Evolutionary conservation across 2,113 vertebrate genomes (phyloP), one percentile per base, ranked within the genome.

Genomic region (Fukomys damarensis): DNA sequence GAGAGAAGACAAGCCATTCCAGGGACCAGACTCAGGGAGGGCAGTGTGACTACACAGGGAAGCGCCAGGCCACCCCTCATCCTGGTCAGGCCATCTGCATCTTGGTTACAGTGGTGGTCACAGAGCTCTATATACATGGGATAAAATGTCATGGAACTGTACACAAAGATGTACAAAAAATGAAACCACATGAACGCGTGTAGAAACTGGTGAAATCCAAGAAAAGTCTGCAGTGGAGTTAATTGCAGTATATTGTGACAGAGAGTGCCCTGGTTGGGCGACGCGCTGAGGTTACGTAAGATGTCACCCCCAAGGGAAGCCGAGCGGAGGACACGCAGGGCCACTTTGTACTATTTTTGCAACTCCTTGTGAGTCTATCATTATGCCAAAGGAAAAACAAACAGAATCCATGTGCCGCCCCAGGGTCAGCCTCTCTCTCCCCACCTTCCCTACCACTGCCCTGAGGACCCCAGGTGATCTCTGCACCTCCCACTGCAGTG

Each of bases 31-130:
- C 70, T 0, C 0, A 0, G 43, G 68, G n/a, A 43, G n/a, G 80
- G 17, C 0, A 0, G 65, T 49, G 32, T 43, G 30, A 28, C 56
- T 11, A 0, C 0, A 13, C 0, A 5, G 30, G 38, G 54, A 35
- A 13, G 30, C 7, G 1, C 14, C 22, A 28, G 46, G 41, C 32
- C 13, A 28, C 54, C 58, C 70, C 38, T 17, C 74, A 35, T 80
- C 52, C 20, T 41, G 54, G 38, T 9, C 3, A 19, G 79, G 38
- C 20, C 6, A 12, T 56, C 92, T 38, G 4, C 0, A 12, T 58
- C 26, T 1, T 5, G 30, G 43, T 3, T 3, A 1, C 1, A 52
- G 52, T 3, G 20, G 49, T 6, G 7, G 77, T 52, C 38, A 19
- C 26, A 11, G 11, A 0, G 46, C 61, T 70, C 63, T 68, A 32